These are phyloP conservation scores for Nothura maculosa DNA, from an alignment of 2,797 vertebrate genomes.

Conservation along the genomic window DNA sequence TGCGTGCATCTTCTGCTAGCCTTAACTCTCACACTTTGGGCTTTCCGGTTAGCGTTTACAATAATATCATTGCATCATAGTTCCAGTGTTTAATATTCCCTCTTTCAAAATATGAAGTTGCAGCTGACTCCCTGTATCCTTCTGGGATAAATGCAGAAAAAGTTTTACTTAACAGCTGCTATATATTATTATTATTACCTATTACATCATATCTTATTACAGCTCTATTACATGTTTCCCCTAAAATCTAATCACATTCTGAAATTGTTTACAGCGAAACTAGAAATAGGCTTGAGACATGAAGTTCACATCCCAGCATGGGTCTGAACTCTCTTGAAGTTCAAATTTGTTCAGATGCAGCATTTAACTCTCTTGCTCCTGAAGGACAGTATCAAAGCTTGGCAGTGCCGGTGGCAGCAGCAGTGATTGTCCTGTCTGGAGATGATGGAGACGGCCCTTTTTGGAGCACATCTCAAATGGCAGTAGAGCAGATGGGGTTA, in stretches of 20 bases:
- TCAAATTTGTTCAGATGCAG: conserved; percentile 19
- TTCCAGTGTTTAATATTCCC: conserved; percentile 67
- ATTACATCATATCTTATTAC: conserved; percentile 79
- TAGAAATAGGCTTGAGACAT: conserved; percentile 29
- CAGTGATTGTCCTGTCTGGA: background rate
- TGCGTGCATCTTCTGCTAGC: conserved; percentile 45
- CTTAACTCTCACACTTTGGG: conserved; percentile 56
- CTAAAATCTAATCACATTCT: conserved; percentile 76
- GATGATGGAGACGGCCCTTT: background rate
- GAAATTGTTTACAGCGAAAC: conserved; percentile 70
- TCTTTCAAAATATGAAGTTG: conserved; percentile 69
- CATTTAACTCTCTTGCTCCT: conserved; percentile 61
- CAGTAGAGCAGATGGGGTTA: background rate
- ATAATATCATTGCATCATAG: conserved; percentile 56
- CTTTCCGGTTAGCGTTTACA: conserved; percentile 41
- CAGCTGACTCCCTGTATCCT: conserved; percentile 75
- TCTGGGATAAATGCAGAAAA: conserved; percentile 66
- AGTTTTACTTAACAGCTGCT: conserved; percentile 75
- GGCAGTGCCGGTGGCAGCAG: rapidly evolving
- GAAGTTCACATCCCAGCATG: conserved; percentile 70
- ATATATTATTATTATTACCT: conserved; percentile 75
- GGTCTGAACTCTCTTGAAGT: conserved; percentile 57
- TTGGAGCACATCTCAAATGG: background rate
- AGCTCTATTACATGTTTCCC: conserved; percentile 70
- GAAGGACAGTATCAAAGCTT: background rate